phyloP scores from a whole-genome alignment of 2,113 vertebrate genomes.

The Danionella cerebrum region DNA sequence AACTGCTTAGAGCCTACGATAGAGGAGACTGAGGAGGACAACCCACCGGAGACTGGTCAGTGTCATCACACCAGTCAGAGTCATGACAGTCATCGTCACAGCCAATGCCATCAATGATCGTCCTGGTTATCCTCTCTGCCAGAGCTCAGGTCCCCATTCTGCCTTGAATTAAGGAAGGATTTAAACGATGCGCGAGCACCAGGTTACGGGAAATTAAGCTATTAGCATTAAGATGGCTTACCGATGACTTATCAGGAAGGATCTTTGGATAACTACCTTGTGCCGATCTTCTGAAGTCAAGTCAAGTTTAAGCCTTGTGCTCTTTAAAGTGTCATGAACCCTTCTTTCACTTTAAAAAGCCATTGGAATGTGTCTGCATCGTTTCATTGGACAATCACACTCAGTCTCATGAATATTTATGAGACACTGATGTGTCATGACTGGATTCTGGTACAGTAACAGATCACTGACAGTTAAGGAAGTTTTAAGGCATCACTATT shows the following conservation, averaged over 20 bases:
- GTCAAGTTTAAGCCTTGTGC: too few relatives aligned
- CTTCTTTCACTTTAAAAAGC: too few relatives aligned
- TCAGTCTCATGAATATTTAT: too few relatives aligned
- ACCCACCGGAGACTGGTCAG: conserved; percentile 20
- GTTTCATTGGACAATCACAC: too few relatives aligned
- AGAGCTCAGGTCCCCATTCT: background rate
- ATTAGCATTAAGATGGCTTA: conserved; percentile 42
- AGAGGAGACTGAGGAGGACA: conserved; percentile 52
- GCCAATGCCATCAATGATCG: too few relatives aligned
- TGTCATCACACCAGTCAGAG: conserved; percentile 10
- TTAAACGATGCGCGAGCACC: conserved; percentile 1
- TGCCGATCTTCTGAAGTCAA: background rate
- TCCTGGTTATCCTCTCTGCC: background rate
- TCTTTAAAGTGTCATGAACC: too few relatives aligned
- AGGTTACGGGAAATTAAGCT: conserved; percentile 42
- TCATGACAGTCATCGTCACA: background rate
- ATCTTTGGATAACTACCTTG: conserved; percentile 14
- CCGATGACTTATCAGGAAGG: conserved; percentile 26
- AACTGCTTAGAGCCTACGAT: conserved; percentile 42
- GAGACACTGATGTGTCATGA: too few relatives aligned
- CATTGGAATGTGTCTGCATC: too few relatives aligned
- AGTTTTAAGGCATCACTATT: too few relatives aligned
- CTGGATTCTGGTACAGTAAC: too few relatives aligned
- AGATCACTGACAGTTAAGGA: too few relatives aligned
- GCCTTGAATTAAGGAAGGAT: background rate